Evolutionary conservation across 2,888 invertebrate species (phyloP).

Genomic region (Polydrusus pterygomalis): DNA sequence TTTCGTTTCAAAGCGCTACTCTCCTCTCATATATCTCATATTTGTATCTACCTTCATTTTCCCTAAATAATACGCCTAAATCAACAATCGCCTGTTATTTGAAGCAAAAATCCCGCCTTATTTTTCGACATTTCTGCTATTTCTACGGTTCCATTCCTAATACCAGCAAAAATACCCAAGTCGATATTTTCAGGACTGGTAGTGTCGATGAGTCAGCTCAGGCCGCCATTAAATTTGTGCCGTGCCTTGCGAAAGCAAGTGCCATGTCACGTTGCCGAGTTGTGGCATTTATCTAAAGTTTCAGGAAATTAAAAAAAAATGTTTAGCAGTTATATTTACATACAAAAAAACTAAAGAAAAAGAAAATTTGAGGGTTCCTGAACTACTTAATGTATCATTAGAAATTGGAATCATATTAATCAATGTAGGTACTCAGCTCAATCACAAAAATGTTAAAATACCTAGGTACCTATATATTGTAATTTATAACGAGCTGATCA

Average conservation of each 20-base stretch:
- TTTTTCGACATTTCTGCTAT: constrained; percentile 25
- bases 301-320: not conserved
- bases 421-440: too few species aligned
- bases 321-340: too few species aligned
- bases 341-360: too few species aligned
- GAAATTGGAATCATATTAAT: too few species aligned
- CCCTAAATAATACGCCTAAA: constrained; percentile 27
- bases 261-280: constrained; percentile 58
- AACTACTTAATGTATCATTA: too few species aligned
- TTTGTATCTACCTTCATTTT: not conserved
- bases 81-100: constrained; percentile 40
- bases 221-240: constrained; percentile 56
- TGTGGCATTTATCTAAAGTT: not conserved
- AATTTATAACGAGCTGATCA: too few species aligned
- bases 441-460: too few species aligned
- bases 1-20: too few species aligned
- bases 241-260: constrained; percentile 65
- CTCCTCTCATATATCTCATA: too few species aligned
- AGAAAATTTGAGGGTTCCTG: too few species aligned
- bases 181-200: constrained; percentile 66
- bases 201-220: constrained; percentile 70
- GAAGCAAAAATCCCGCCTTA: constrained; percentile 25
- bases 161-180: constrained; percentile 57
- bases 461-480: too few species aligned
- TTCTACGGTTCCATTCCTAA: constrained; percentile 24